Evolutionary conservation across 2,797 vertebrate species (phyloP), one percentile per base, ranked within the genome.

Genomic region (Oreonectes daqikongensis): DNA sequence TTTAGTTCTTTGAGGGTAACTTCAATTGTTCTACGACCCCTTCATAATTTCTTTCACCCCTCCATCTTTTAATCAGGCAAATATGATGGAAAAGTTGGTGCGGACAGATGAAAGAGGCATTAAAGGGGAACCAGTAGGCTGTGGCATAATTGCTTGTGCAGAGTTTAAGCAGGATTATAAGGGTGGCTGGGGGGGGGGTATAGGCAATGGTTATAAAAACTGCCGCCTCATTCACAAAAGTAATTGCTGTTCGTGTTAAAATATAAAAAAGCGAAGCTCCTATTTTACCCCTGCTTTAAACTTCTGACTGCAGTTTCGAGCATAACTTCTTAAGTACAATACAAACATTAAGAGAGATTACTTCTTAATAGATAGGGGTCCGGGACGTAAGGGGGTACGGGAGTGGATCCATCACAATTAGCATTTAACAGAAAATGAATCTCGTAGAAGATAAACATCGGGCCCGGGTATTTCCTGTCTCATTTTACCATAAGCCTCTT

Each of bases 141-240:
- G 68, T 48, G 2, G 32, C 40, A 63, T 85, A 84, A 87, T 86
- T 84, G 83, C 68, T 67, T 75, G 69, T 22, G 69, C 20, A 79
- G 84, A 12, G 63, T 87, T 85, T 84, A 82, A 82, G 79, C 61
- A 84, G 79, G 86, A 87, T 86, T 86, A 85, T 81, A 77, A 82
- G 73, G 48, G 65, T 69, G 74, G 42, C 9, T n/a, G n/a, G 38
- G 77, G 53, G 70, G 28, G 63, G 78, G 79, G 69, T 77, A 72
- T 69, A 72, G 71, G 84, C 77, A 75, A 72, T 72, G 71, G 80
- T 86, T 82, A 64, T 81, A 82, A 52, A 87, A 85, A 84, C 75
- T 77, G 46, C 76, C 81, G 77, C 28, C 60, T 84, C 11, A 80
- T 83, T 87, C 79, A 77, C 60, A 68, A 79, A 79, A 78, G 84